These are phyloP conservation scores for Coendou prehensilis DNA, from an alignment of 2,797 vertebrate species.

Conservation along the genomic window DNA sequence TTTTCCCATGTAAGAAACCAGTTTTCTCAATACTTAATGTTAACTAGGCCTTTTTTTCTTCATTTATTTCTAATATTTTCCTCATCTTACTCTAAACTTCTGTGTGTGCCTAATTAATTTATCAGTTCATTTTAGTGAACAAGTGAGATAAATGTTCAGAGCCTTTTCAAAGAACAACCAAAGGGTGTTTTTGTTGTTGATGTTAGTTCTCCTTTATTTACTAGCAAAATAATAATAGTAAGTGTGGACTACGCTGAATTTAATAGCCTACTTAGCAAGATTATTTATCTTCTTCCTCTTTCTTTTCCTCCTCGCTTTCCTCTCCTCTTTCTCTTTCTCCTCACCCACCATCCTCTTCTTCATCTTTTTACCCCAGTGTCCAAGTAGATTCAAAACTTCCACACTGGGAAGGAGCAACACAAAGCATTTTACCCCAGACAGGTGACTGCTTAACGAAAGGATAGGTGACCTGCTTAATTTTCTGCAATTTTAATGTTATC, in stretches of 20 bases:
- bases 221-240: not conserved
- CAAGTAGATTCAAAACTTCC: not conserved
- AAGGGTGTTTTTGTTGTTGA: not conserved
- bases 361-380: not conserved
- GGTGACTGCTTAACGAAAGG: not conserved
- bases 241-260: not conserved
- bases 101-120: not conserved
- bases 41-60: not conserved
- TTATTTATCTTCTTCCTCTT: not conserved
- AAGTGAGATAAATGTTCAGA: not conserved
- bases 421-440: not conserved
- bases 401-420: not conserved
- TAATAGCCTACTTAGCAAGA: not conserved
- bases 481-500: not conserved
- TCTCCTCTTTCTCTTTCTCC: too few species aligned
- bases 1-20: not conserved
- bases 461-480: not conserved
- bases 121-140: not conserved
- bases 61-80: not conserved
- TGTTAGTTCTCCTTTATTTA: not conserved
- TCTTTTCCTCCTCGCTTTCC: not conserved
- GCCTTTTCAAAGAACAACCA: not conserved
- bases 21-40: not conserved
- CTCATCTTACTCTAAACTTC: not conserved
- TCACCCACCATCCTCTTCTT: fast-evolving